Evolutionary conservation across 2,888 invertebrate genomes (phyloP).

Genomic region (Sinhomidia bicolor): DNA sequence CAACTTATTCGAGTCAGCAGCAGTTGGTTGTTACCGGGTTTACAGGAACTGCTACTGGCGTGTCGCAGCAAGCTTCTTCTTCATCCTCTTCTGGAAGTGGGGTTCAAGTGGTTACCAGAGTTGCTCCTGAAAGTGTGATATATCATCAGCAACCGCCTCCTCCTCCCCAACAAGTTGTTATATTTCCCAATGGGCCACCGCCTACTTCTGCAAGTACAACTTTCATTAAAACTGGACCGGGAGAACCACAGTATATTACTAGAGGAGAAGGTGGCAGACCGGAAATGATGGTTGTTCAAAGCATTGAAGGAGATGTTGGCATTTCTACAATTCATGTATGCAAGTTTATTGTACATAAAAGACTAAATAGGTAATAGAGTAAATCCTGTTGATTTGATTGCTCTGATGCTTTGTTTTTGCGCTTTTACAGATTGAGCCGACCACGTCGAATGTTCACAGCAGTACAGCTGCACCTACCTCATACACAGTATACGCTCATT

Average conservation of each 20-base stretch:
- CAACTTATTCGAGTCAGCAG: constrained; percentile 23
- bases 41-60: not conserved
- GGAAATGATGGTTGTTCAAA: constrained; percentile 51
- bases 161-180: constrained; percentile 53
- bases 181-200: constrained; percentile 64
- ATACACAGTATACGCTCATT: constrained; percentile 56
- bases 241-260: constrained; percentile 45
- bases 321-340: constrained; percentile 53
- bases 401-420: not conserved
- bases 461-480: constrained; percentile 17
- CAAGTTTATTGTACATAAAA: too few relatives aligned
- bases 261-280: constrained; percentile 27
- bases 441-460: not conserved
- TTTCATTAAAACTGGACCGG: constrained; percentile 1
- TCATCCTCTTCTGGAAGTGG: not conserved
- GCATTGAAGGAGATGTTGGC: constrained; percentile 50
- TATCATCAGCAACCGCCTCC: constrained; percentile 59
- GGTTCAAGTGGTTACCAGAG: constrained; percentile 55
- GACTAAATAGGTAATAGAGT: too few relatives aligned
- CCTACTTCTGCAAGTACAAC: not conserved
- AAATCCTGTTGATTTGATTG: not conserved
- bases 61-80: not conserved
- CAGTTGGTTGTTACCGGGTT: constrained; percentile 22
- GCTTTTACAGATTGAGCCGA: constrained; percentile 37
- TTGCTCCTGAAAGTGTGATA: constrained; percentile 60